These are phyloP conservation scores for Calidris pugnax DNA, from an alignment of 2,113 vertebrate species.

Conservation along the genomic window DNA sequence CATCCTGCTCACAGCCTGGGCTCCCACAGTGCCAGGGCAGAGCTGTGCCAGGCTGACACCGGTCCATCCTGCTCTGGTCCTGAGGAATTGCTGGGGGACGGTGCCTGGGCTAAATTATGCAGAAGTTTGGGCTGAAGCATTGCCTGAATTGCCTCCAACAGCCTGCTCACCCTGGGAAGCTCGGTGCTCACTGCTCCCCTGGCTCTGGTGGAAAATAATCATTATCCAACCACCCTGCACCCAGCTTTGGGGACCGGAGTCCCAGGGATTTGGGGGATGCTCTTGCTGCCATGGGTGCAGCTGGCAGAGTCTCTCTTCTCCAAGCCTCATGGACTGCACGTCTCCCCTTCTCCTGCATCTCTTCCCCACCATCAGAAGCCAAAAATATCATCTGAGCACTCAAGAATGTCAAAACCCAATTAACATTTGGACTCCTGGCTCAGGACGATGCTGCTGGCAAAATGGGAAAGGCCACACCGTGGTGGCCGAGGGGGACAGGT, in stretches of 20 bases:
- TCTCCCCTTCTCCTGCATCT: neutral
- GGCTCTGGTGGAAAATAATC: neutral
- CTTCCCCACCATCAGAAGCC: constrained; percentile 32
- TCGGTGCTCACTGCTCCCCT: neutral
- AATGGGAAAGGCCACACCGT: accelerated
- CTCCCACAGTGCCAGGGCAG: neutral
- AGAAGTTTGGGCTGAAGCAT: neutral
- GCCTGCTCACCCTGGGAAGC: accelerated
- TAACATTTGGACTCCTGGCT: constrained; percentile 58
- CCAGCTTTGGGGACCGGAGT: neutral
- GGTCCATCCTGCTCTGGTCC: neutral
- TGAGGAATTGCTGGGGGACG: accelerated
- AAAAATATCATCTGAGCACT: constrained; percentile 15
- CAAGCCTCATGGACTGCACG: neutral
- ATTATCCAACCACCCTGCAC: neutral
- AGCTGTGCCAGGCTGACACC: neutral
- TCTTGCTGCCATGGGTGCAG: neutral
- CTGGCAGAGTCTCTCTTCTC: neutral
- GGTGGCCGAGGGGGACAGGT: neutral
- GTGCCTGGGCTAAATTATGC: neutral
- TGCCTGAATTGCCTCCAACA: accelerated
- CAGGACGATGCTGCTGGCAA: accelerated
- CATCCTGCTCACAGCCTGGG: neutral
- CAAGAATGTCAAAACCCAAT: constrained; percentile 38
- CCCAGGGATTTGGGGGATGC: neutral